phyloP scores from a whole-genome alignment of 2,113 vertebrate species.

The Oncorhynchus tshawytscha region DNA sequence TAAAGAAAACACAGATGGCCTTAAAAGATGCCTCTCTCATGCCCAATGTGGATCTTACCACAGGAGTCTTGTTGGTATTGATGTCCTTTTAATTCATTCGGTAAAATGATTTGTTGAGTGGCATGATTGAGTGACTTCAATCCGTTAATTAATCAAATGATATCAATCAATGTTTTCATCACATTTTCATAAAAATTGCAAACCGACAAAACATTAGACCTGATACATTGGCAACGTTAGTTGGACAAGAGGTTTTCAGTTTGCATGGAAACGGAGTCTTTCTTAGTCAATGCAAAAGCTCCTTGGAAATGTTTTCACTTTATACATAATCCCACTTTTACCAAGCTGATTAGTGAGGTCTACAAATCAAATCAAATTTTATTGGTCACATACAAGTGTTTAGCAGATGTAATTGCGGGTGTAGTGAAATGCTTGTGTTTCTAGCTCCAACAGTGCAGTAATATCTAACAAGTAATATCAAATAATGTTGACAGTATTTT shows the following conservation, averaged over 20 bases:
- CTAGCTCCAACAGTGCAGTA: too few relatives aligned
- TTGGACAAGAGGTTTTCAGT: background rate
- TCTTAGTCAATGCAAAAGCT: background rate
- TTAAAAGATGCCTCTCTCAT: background rate
- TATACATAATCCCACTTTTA: background rate
- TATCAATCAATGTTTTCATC: background rate
- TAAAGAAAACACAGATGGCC: background rate
- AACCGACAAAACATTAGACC: background rate
- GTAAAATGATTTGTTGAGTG: too few relatives aligned
- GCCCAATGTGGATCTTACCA: conserved; percentile 6
- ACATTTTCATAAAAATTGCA: background rate
- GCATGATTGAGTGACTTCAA: too few relatives aligned
- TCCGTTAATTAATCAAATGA: conserved; percentile 1
- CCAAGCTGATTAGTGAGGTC: background rate
- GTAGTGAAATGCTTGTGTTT: too few relatives aligned
- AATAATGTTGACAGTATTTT: too few relatives aligned
- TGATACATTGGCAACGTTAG: background rate
- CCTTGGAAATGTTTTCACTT: background rate
- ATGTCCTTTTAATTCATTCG: too few relatives aligned
- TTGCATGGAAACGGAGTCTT: too few relatives aligned
- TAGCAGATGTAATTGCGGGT: too few relatives aligned
- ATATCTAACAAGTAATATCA: too few relatives aligned
- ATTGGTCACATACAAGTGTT: too few relatives aligned
- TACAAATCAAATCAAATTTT: too few relatives aligned
- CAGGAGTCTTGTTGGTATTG: background rate